phyloP scores from a whole-genome alignment of 2,113 vertebrate genomes.

The Lophura nycthemera region DNA sequence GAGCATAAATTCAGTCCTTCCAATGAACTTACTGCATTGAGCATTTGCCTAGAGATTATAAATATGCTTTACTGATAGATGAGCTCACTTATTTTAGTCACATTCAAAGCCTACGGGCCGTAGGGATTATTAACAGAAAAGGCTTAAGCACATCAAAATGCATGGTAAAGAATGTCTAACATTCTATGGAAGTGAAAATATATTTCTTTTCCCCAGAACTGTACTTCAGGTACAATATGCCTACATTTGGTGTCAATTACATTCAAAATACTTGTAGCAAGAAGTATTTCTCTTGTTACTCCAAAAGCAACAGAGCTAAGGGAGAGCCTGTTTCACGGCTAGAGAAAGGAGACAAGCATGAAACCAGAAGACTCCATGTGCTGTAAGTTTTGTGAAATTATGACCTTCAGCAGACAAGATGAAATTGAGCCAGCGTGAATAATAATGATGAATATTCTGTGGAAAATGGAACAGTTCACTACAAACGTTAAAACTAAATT shows the following conservation, averaged over 20 bases:
- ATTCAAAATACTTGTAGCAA: background rate
- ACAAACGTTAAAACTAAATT: background rate
- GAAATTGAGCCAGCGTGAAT: constrained; percentile 22
- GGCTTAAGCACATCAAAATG: background rate
- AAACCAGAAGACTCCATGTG: background rate
- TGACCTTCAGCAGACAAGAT: constrained; percentile 31
- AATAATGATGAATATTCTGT: constrained; percentile 16
- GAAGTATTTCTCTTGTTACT: background rate
- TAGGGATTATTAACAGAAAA: background rate
- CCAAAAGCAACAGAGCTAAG: constrained; percentile 14
- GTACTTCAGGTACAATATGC: background rate
- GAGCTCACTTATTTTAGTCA: background rate
- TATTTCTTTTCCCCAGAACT: background rate
- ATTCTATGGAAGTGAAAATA: background rate
- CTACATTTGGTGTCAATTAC: background rate
- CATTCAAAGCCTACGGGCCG: background rate
- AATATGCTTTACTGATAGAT: background rate
- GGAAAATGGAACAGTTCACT: constrained; percentile 18
- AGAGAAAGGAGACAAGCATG: background rate
- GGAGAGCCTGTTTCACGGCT: background rate
- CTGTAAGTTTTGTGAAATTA: background rate
- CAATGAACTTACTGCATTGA: background rate
- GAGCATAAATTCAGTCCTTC: constrained; percentile 10
- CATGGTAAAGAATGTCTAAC: background rate
- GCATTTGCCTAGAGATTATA: background rate